A percentile compares a stretch with the other conserved stretches of the same genome.
phyloP scores from a whole-genome alignment of 2,888 invertebrate genomes.

The Andrena bucephala region DNA sequence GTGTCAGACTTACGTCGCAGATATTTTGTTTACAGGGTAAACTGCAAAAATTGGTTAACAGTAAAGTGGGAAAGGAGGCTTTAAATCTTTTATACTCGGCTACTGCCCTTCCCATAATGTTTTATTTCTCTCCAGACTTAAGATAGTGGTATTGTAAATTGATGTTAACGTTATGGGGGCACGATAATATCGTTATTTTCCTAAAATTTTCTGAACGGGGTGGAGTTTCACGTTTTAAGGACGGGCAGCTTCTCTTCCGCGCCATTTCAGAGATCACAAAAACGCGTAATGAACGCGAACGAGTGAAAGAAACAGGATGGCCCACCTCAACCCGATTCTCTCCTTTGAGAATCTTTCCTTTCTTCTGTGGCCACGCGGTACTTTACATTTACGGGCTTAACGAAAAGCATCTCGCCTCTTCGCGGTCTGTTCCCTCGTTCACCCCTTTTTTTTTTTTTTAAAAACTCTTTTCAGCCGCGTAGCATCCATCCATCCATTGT shows the following conservation, averaged over 20 bases:
- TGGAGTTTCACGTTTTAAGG: background rate
- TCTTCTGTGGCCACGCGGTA: constrained; percentile 27
- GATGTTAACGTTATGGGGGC: too few species aligned
- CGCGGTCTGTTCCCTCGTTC: constrained; percentile 19
- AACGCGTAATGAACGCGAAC: constrained; percentile 26
- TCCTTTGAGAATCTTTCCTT: constrained; percentile 32
- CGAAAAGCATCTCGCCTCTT: constrained; percentile 34
- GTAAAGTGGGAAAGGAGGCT: background rate
- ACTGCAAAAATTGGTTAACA: constrained; percentile 10
- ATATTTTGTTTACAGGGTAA: constrained; percentile 16
- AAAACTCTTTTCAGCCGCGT: constrained; percentile 24
- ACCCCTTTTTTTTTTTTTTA: constrained; percentile 12
- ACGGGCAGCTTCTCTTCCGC: background rate
- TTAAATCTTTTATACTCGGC: background rate
- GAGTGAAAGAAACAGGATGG: constrained; percentile 19
- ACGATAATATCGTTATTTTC: too few species aligned
- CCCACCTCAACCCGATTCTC: constrained; percentile 19
- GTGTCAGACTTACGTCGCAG: background rate
- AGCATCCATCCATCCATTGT: constrained; percentile 34
- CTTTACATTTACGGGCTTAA: constrained; percentile 38
- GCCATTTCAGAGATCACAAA: constrained; percentile 17
- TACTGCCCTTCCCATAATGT: too few species aligned
- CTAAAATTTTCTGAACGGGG: constrained; percentile 15
- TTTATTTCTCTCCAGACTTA: background rate
- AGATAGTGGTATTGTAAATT: too few species aligned